Base-by-base conservation (phyloP, 2,888 invertebrate species). In the Mythimna loreyi region DNA sequence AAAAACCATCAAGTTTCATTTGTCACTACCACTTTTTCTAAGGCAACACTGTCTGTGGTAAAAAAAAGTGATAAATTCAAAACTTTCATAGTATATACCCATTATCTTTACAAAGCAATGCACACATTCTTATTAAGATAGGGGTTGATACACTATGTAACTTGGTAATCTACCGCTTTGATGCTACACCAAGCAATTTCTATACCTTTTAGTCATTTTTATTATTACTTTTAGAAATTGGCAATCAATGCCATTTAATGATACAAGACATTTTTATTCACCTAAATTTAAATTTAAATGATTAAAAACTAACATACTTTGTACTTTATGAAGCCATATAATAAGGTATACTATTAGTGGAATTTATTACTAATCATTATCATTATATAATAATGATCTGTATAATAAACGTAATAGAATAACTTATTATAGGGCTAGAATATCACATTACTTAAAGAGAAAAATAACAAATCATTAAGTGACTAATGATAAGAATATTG, bases 231-330 rank as follows among this genome's bases (percentile, higher is more conserved):
- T 13, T 16, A 40, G 40, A 40, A 61, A 49, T 43, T 21, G 55
- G 60, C 80, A 84, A 83, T 82, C 73, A 82, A 40, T 52, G 23
- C 75, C 57, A 30, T 49, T 49, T 23, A 70, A 69, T 62, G 9
- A 58, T 53, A 75, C 56, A 40, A 71, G 49, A 74, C 13, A 43
- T 56, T 70, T 56, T 55, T 33, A 62, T 21, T 62, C 67, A 65
- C 73, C 57, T 67, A 75, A 80, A 83, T 74, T 28, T 58, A 73
- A 52, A 80, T 75, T 73, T 66, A 81, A 81, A 75, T 63, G 58
- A 45, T 25, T 52, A 61, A 76, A 75, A 75, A 58, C 28, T 56
- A 69, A 57, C 19, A 59, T 43, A 43, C 7, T 59, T 6, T n/a
- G 9, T 49, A 59, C 11, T n/a, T 1, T 25, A 25, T 3, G 8